These are phyloP conservation scores for Tineola bisselliella DNA, from an alignment of 2,888 invertebrate species.

Conservation along the genomic window DNA sequence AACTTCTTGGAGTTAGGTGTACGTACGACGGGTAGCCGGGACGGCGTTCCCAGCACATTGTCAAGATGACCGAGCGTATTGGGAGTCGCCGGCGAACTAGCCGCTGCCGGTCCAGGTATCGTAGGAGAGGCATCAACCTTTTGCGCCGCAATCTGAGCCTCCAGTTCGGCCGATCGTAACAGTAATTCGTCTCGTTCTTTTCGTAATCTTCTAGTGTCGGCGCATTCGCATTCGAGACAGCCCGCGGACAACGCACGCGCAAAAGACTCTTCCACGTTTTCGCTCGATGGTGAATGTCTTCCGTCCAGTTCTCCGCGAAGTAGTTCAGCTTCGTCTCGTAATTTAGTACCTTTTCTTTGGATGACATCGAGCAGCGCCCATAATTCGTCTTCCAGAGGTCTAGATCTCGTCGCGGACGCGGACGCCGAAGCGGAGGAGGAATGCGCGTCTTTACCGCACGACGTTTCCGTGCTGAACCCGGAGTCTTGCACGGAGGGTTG, in stretches of 20 bases:
- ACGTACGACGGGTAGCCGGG: constrained; percentile 70
- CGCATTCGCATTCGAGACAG: constrained; percentile 32
- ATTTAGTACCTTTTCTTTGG: constrained; percentile 73
- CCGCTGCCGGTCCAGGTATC: constrained; percentile 23
- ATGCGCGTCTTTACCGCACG: constrained; percentile 82
- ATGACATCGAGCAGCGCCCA: constrained; percentile 89
- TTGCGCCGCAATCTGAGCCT: constrained; percentile 76
- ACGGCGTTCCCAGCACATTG: constrained; percentile 72
- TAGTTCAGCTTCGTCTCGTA: constrained; percentile 76
- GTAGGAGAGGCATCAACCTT: constrained; percentile 40
- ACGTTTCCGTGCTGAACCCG: constrained; percentile 90
- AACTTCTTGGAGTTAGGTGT: constrained; percentile 79
- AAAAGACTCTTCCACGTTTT: constrained; percentile 73
- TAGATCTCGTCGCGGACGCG: constrained; percentile 65
- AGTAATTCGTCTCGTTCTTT: constrained; percentile 80
- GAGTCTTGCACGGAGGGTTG: constrained; percentile 80
- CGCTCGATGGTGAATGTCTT: constrained; percentile 34
- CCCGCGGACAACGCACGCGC: constrained; percentile 51
- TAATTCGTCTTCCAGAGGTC: constrained; percentile 79
- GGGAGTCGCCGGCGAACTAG: constrained; percentile 45
- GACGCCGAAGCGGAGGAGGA: constrained; percentile 69
- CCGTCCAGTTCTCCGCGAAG: constrained; percentile 65
- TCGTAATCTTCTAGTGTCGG: constrained; percentile 70
- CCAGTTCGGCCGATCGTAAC: constrained; percentile 79
- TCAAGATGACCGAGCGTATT: constrained; percentile 75